A percentile compares a stretch with the other conserved stretches of the same genome.
These are phyloP conservation scores for Creontiades dilutus DNA, from an alignment of 2,888 invertebrate genomes.

Conservation along the genomic window DNA sequence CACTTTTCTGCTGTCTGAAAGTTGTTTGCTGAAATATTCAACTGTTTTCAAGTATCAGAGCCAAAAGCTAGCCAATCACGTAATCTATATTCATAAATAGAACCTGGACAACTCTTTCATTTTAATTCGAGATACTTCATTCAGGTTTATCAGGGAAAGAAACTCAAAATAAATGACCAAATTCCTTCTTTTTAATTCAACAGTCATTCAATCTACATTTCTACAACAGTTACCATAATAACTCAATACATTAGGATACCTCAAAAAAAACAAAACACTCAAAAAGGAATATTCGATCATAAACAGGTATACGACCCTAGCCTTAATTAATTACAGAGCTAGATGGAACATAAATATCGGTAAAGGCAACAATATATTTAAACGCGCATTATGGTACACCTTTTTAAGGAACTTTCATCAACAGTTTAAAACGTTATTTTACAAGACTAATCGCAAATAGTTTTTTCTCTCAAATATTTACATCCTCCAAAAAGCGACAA, in stretches of 20 bases:
- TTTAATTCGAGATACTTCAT: too few species aligned
- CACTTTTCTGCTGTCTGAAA: too few species aligned
- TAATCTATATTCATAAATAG: too few species aligned
- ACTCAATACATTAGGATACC: neutral
- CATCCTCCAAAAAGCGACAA: slow-evolving; percentile 3
- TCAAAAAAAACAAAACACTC: slow-evolving; percentile 42
- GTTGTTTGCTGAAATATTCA: too few species aligned
- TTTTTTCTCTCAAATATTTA: neutral
- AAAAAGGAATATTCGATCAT: slow-evolving; percentile 1
- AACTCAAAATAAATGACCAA: neutral
- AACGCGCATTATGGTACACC: slow-evolving; percentile 16
- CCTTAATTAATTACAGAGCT: neutral
- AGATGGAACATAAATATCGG: slow-evolving; percentile 31
- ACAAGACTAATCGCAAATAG: neutral
- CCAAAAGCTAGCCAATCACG: too few species aligned
- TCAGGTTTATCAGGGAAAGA: neutral
- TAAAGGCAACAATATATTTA: slow-evolving; percentile 28
- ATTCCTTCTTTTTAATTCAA: slow-evolving; percentile 25
- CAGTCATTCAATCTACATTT: slow-evolving; percentile 19
- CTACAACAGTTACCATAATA: neutral
- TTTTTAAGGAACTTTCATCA: slow-evolving; percentile 55
- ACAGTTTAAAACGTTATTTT: slow-evolving; percentile 24
- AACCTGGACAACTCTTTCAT: too few species aligned
- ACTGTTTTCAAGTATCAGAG: too few species aligned
- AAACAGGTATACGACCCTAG: neutral